Conservation (phyloP, 2,113 vertebrate genomes). For the Tinamus guttatus region DNA sequence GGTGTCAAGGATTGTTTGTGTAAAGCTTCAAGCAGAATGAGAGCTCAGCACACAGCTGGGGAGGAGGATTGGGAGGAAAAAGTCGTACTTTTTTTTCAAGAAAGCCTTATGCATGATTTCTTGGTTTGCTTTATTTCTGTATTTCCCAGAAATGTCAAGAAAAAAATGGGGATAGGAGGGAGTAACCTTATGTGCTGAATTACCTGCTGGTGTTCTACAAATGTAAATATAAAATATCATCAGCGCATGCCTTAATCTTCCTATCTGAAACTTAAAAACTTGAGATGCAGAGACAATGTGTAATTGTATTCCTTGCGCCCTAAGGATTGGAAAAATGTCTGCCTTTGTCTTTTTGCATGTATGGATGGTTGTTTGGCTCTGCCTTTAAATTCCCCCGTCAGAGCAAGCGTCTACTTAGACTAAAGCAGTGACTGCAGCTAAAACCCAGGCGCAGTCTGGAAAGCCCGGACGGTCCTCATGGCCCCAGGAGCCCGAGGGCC, state of each 20-base stretch:
- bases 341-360: background rate
- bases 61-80: background rate
- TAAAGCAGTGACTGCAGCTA: background rate
- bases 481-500: background rate
- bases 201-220: background rate
- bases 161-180: background rate
- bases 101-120: background rate
- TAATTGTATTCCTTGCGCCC: background rate
- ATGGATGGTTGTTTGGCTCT: background rate
- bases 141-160: background rate
- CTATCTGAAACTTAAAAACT: background rate
- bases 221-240: fast-evolving
- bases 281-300: fast-evolving
- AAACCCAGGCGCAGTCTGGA: background rate
- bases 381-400: background rate
- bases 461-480: fast-evolving
- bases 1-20: fast-evolving
- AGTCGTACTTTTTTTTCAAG: background rate
- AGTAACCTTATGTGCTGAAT: fast-evolving
- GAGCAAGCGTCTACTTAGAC: background rate
- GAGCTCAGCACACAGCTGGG: background rate
- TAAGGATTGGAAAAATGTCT: background rate
- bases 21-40: background rate
- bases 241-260: background rate
- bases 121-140: background rate